Evolutionary conservation across 2,113 vertebrate genomes (phyloP), one percentile per base, ranked within the genome.

Genomic region (Aegotheles bennettii): DNA sequence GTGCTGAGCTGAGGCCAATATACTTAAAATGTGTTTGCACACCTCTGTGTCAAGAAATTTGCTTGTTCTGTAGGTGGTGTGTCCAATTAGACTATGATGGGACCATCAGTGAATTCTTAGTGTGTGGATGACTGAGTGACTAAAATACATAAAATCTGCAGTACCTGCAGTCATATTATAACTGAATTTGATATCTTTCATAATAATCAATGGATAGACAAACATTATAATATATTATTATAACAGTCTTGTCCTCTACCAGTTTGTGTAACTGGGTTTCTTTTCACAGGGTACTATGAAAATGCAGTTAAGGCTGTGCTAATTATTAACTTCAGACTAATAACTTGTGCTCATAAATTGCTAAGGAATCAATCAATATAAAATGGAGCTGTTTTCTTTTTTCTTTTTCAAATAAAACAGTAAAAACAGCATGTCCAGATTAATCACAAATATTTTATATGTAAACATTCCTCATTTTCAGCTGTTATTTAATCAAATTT

Each of bases 391-490:
- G 0, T 29, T 77, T 45, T 60, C n/a, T 77, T 1, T 26, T 65
- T 89, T 78, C 11, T 65, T 63, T 74, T 11, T 70, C 10, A 85
- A 87, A 89, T 25, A 2, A 71, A 78, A 65, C 86, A 42, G 25
- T 65, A 24, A 43, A 92, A 56, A 29, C 17, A 56, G 0, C 1
- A 56, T 24, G 7, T 40, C 11, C 12, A 43, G 1, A 1, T 60
- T 71, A 21, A 45, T 48, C 25, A 0, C 33, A 63, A 47, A 51
- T 4, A 65, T 25, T 38, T 75, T 1, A 26, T 76, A 60, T 60
- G 20, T 73, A 85, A 83, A 9, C 1, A 2, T 79, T 75, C 0
- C 1, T 73, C 56, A n/a, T 64, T 93, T 93, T 87, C 60, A 56
- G 19, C 17, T 60, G 3, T 13, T 84, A 54, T 57, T 85, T 60